These are phyloP conservation scores for Cebus imitator DNA, from an alignment of 2,113 vertebrate species.

Conservation along the genomic window DNA sequence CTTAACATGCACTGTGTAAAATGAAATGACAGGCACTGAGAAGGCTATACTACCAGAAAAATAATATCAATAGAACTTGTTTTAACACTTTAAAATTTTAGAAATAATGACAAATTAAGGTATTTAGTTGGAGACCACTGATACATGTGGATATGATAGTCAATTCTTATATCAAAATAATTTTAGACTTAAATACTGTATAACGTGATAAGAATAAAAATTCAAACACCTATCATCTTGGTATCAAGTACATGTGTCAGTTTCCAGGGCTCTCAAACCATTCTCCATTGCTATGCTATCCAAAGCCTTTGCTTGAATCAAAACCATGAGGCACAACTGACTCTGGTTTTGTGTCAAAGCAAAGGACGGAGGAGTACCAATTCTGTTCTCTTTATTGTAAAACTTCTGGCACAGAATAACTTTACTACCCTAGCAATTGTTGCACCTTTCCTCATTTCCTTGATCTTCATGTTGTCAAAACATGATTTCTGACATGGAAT, in stretches of 20 bases:
- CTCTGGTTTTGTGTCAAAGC: background rate
- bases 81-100: background rate
- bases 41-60: background rate
- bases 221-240: background rate
- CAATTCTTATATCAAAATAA: slow-evolving; percentile 30
- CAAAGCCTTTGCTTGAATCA: background rate
- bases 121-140: background rate
- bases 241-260: background rate
- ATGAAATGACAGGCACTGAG: background rate
- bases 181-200: background rate
- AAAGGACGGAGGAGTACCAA: background rate
- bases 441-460: background rate
- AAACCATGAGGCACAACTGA: background rate
- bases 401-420: background rate
- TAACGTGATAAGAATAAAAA: slow-evolving; percentile 25
- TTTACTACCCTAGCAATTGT: background rate
- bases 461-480: slow-evolving; percentile 17
- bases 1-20: background rate
- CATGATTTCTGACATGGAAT: background rate
- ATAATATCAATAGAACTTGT: background rate
- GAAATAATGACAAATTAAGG: background rate
- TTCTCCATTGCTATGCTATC: background rate
- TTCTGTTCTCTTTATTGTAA: background rate
- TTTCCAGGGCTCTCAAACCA: background rate
- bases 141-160: background rate